Base-by-base conservation (phyloP, 1,140 invertebrate species). In the Nymphalis io region DNA sequence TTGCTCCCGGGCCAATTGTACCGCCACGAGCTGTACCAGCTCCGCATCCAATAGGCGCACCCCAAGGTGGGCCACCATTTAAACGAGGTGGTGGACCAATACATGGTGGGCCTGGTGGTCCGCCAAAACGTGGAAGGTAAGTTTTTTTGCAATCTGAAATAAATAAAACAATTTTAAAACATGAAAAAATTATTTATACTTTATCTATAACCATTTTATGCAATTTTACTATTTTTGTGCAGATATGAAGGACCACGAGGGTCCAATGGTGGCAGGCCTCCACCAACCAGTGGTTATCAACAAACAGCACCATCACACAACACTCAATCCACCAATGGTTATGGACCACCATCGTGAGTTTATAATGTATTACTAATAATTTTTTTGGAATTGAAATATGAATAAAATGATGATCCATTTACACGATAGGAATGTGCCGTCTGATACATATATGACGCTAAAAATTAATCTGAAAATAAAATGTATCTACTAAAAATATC, bases 371-470 rank as follows among this genome's bases (percentile, higher is more conserved):
- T 15, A 60, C 0, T 12, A 40, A 40, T 8, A 33, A 33, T 33
- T 5, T 33, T 33, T 0, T 33, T 33, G 27, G 5, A 33, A 8
- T 33, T 33, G 1, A 33, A 33, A 33, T 33, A 33, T 33, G 6
- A 33, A 33, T 33, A 61, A 44, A 23, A 87, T 91, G 89, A 91
- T 91, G 87, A 91, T 79, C 89, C 85, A 76, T 71, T 72, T 80
- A 78, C 80, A 81, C 76, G 89, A 91, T 89, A 91, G 89, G 89
- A 91, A 91, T 91, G 89, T 91, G 89, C 89, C 87, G 87, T 91
- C 89, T 91, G 86, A 91, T 85, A 91, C 87, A 89, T 58, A 89
- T 39, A 82, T 91, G 89, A 91, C 87, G 89, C 81, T 85, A 82
- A 60, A 57, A n/a, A 46, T 44, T 12, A 2, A 18, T 59, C 70